phyloP scores from a whole-genome alignment of 2,888 invertebrate genomes.

The Nebria salina region DNA sequence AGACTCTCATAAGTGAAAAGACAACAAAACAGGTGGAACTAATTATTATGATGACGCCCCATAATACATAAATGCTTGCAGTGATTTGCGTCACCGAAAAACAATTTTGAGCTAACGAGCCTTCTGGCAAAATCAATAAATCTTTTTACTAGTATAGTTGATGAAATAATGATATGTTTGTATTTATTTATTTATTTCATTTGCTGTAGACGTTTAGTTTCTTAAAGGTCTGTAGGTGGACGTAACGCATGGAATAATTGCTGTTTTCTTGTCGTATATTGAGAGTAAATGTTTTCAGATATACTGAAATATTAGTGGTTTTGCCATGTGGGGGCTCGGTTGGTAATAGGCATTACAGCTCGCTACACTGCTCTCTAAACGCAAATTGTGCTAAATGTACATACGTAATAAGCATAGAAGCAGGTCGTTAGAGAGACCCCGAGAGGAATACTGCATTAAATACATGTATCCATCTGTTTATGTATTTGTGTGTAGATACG shows the following conservation, averaged over 20 bases:
- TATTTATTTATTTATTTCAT: too few relatives aligned
- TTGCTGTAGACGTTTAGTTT: background rate
- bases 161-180: too few relatives aligned
- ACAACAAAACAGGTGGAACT: too few relatives aligned
- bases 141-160: too few relatives aligned
- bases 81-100: too few relatives aligned
- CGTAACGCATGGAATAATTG: conserved; percentile 5
- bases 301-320: conserved; percentile 21
- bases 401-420: conserved; percentile 36
- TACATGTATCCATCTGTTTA: conserved; percentile 11
- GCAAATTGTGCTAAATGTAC: conserved; percentile 41
- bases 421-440: conserved; percentile 30
- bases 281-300: conserved; percentile 20
- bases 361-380: conserved; percentile 34
- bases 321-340: conserved; percentile 7
- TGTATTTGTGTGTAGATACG: background rate
- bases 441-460: conserved; percentile 28
- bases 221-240: background rate
- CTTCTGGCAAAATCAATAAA: too few relatives aligned
- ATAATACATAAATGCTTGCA: too few relatives aligned
- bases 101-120: too few relatives aligned
- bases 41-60: too few relatives aligned
- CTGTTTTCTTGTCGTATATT: conserved; percentile 13
- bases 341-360: conserved; percentile 23
- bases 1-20: too few relatives aligned